Evolutionary conservation across 1,140 invertebrate species (phyloP), one percentile per base, ranked within the genome.

Genomic region (Daktulosphaira vitifoliae): DNA sequence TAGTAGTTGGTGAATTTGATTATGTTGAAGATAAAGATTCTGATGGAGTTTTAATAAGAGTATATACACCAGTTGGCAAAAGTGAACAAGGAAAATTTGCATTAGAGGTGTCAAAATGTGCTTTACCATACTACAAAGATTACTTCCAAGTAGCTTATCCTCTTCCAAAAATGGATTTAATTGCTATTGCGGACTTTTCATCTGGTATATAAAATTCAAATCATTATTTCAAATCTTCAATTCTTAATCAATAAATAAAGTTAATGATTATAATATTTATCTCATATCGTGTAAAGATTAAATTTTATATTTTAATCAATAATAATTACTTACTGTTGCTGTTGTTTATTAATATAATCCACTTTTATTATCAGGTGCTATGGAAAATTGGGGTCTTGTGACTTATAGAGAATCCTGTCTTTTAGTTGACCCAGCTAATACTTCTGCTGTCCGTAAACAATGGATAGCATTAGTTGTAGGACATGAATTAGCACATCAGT

Each of bases 61-160:
- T 97, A 0, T 98, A 95, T 71, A 96, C 94, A 6, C 91, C 92
- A 3, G 82, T 88, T 5, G 90, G 90, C 2, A 96, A 96, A 73
- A 86, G 86, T 69, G 89, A 96, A 70, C 92, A 96, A 74, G 95
- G 94, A 4, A 72, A 82, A 65, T 98, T 96, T 78, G 93, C 93
- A 1, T 74, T 98, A 1, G 84, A 96, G 72, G 86, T 91, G 2
- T 86, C 88, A 15, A 85, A 84, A 2, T 86, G 89, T 80, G 85
- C 92, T 13, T 73, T 97, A 20, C 89, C 92, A 0, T 97, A 90
- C 73, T 97, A 96, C 74, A 93, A 94, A 70, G 83, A 91, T 23
- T 96, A 96, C 73, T 97, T 97, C 76, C 83, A 90, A 66, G 91
- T 98, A 68, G 86, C 90, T 1, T 98, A 97, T 80, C 94, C 94